Evolutionary conservation across 2,113 vertebrate species (phyloP).

Genomic region (Eurypyga helias): DNA sequence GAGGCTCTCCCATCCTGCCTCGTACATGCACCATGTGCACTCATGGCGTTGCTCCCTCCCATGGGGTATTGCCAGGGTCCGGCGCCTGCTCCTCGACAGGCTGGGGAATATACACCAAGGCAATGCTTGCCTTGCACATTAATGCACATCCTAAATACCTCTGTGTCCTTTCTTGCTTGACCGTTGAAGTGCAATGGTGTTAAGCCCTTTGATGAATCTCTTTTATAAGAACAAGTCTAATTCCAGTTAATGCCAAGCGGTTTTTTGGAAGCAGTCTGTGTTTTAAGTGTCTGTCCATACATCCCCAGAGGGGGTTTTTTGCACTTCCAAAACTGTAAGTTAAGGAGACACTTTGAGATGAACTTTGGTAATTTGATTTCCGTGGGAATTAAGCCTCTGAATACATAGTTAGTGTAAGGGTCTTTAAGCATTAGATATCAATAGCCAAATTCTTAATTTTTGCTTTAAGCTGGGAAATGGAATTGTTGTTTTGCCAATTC

Average conservation of each 20-base stretch:
- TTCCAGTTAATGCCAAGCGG: background rate
- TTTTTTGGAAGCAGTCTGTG: background rate
- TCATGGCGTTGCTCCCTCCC: accelerated
- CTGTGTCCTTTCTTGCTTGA: background rate
- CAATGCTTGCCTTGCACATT: background rate
- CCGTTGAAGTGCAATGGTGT: background rate
- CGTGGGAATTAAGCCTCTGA: background rate
- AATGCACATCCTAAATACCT: background rate
- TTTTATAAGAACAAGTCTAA: background rate
- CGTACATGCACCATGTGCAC: accelerated
- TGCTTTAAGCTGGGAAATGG: background rate
- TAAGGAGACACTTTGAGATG: background rate
- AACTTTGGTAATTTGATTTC: background rate
- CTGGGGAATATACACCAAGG: too few relatives aligned
- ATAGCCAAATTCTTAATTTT: background rate
- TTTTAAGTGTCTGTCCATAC: background rate
- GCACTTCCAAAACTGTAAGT: background rate
- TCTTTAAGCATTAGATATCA: background rate
- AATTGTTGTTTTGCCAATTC: background rate
- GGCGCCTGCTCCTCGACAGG: accelerated
- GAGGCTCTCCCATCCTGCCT: background rate
- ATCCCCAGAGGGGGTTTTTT: background rate
- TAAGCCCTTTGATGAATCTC: background rate
- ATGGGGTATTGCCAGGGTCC: background rate
- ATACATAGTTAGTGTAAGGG: background rate